Evolutionary conservation across 2,797 vertebrate genomes (phyloP).

Genomic region (Sorex maritimensis): DNA sequence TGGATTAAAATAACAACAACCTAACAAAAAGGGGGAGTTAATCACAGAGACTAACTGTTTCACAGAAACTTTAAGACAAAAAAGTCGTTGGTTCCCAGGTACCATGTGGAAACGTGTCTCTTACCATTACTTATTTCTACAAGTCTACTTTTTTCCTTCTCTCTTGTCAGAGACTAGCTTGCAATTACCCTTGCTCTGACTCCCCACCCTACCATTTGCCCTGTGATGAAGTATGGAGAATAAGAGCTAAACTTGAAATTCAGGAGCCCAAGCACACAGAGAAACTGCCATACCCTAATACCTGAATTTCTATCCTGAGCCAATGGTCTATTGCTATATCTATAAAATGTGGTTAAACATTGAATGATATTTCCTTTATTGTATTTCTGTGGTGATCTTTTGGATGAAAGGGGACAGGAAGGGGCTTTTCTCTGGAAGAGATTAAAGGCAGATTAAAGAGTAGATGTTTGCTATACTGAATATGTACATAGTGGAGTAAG

Average conservation of each 20-base stretch:
- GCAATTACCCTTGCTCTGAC: background rate
- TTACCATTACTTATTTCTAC: background rate
- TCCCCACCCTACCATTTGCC: background rate
- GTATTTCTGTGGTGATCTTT: slow-evolving; percentile 28
- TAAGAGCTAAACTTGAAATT: slow-evolving; percentile 26
- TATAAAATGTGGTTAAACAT: slow-evolving; percentile 10
- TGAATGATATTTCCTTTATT: background rate
- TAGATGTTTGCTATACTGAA: background rate
- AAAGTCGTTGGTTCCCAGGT: background rate
- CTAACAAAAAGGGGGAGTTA: background rate
- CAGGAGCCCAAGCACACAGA: slow-evolving; percentile 20
- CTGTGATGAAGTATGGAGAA: background rate
- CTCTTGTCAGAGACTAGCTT: background rate
- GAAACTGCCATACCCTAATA: background rate
- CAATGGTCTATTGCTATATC: background rate
- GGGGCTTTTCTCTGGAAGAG: background rate
- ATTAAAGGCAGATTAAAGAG: background rate
- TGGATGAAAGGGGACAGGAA: background rate
- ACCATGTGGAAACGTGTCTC: background rate
- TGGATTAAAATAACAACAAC: slow-evolving; percentile 18
- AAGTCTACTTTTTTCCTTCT: slow-evolving; percentile 18
- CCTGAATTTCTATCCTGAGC: background rate
- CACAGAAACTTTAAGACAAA: background rate
- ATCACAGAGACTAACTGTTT: background rate
- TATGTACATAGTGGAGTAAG: background rate